A percentile compares a stretch with the other conserved stretches of the same genome.
phyloP scores from a whole-genome alignment of 2,888 invertebrate species.

The Napeogenes inachia region DNA sequence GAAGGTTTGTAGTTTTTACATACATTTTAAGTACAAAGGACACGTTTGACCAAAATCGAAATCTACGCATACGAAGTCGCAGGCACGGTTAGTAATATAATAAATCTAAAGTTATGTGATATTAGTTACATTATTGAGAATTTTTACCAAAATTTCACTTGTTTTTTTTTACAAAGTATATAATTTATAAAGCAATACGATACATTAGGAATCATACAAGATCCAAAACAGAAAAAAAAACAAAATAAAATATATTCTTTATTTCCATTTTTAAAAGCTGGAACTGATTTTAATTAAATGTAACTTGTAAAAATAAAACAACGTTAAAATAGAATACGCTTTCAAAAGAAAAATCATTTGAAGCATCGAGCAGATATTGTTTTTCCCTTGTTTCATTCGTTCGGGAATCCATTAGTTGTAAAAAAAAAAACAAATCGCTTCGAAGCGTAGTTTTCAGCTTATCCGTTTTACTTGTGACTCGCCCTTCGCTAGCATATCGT shows the following conservation, averaged over 20 bases:
- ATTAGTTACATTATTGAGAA: too few species aligned
- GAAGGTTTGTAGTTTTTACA: too few species aligned
- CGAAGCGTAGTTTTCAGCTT: constrained; percentile 48
- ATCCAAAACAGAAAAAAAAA: not conserved
- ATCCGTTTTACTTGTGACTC: constrained; percentile 38
- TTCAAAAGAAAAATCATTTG: constrained; percentile 45
- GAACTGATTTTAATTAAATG: constrained; percentile 3
- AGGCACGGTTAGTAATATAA: too few species aligned
- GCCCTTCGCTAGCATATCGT: constrained; percentile 23
- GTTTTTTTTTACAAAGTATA: too few species aligned
- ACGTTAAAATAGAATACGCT: constrained; percentile 36
- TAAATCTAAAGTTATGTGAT: too few species aligned
- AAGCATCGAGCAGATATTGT: constrained; percentile 38
- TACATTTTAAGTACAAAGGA: too few species aligned
- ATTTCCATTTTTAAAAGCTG: not conserved
- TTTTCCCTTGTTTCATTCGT: constrained; percentile 40
- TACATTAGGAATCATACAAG: too few species aligned
- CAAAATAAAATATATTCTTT: not conserved
- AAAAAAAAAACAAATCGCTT: constrained; percentile 38
- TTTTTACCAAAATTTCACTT: too few species aligned
- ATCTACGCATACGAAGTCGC: too few species aligned
- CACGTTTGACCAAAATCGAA: too few species aligned
- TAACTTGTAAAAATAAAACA: constrained; percentile 36
- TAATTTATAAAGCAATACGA: too few species aligned
- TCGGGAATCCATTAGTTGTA: constrained; percentile 54